Percentiles rank a stretch among this genome's conserved stretches.
These are phyloP conservation scores for Crenuchus spilurus DNA, from an alignment of 2,797 vertebrate genomes.

Conservation along the genomic window DNA sequence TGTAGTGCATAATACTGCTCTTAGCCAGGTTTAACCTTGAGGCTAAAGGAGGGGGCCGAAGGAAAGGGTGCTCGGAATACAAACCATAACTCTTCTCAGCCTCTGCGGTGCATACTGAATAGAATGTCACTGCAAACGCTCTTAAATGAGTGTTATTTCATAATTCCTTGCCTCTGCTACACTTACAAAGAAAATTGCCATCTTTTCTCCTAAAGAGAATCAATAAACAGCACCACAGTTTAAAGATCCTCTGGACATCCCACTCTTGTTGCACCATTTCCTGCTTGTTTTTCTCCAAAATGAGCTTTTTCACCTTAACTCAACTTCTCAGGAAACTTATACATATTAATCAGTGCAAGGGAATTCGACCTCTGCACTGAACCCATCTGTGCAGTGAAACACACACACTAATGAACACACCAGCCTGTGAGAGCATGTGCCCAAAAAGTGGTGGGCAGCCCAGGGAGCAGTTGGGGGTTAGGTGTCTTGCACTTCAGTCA, in stretches of 20 bases:
- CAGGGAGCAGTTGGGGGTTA: too few species aligned
- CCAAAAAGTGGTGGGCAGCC: too few species aligned
- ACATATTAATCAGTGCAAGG: conserved; percentile 26
- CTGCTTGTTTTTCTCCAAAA: background rate
- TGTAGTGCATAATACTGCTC: conserved; percentile 21
- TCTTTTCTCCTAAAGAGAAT: too few species aligned
- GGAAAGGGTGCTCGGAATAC: background rate
- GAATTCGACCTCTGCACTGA: too few species aligned
- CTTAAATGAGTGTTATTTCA: too few species aligned
- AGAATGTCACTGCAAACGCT: background rate
- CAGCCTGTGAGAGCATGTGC: too few species aligned
- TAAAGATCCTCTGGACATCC: background rate
- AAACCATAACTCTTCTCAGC: background rate
- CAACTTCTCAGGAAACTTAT: background rate
- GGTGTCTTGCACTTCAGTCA: too few species aligned
- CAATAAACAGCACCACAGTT: background rate
- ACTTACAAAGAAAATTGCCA: too few species aligned
- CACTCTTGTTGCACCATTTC: background rate
- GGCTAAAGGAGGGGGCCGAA: background rate
- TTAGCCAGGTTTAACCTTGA: conserved; percentile 20
- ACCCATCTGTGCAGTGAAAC: too few species aligned
- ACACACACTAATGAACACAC: too few species aligned
- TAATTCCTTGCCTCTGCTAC: too few species aligned
- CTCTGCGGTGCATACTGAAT: background rate
- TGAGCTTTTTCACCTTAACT: background rate